Base-by-base conservation (phyloP, 2,888 invertebrate species). In the Cactoblastis cactorum region DNA sequence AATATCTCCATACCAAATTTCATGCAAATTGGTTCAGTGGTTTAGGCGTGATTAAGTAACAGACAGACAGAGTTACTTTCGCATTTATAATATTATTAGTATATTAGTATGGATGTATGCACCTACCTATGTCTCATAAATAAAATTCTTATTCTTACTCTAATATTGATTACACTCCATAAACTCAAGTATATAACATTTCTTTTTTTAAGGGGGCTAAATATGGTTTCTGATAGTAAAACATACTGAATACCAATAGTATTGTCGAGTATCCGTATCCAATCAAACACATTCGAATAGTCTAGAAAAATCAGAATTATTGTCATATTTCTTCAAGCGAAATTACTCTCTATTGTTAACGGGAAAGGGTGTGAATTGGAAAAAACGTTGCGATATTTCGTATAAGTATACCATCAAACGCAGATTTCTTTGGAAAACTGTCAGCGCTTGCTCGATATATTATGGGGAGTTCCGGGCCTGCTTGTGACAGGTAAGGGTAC, bases 391-490 rank as follows among this genome's bases (percentile, higher is more conserved):
- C 11, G 17, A 6, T 24, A 24, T 39, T 33, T 34, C 24, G 12
- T 35, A 19, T 49, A 49, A 41, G 41, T 41, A 32, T 33, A 41
- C 63, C 55, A 64, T 64, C 64, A 64, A 64, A 63, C 64, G 64
- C 64, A 65, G 64, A 58, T 53, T 55, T 52, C 45, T 52, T 45
- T 39, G 46, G 45, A 56, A 60, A 50, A 53, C 58, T 61, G 66
- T 65, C 66, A 61, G 61, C 56, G 59, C 56, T 54, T 53, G 53
- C 59, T 57, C 63, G 63, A 64, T 64, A 63, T 65, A 63, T 65
- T 61, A 65, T 53, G 58, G 28, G 57, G 55, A 19, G n/a, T 28
- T 46, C 46, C 59, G 50, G 53, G 53, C 53, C 61, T 64, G 64
- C 17, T 45, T 48, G 41, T 59, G 66, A 65, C 59, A 50, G 37